Evolutionary conservation across 2,113 vertebrate genomes (phyloP).

Genomic region (Passer montanus): DNA sequence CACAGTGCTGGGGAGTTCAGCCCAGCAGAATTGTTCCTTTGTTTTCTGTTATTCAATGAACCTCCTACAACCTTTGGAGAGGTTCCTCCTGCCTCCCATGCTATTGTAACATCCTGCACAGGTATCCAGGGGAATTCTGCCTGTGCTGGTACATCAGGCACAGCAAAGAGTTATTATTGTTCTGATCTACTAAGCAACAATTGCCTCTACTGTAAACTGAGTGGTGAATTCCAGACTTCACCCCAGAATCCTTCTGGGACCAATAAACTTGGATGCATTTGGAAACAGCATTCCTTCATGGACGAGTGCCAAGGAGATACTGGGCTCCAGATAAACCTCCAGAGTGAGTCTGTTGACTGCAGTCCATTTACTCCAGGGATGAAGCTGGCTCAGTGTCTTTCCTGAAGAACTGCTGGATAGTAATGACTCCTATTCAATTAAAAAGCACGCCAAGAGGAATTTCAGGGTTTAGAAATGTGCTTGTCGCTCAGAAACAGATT

Average conservation of each 20-base stretch:
- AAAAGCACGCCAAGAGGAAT: slow-evolving; percentile 25
- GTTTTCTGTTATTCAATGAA: background rate
- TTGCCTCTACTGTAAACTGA: slow-evolving; percentile 44
- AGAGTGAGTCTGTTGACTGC: background rate
- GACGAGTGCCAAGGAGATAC: slow-evolving; percentile 22
- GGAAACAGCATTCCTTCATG: slow-evolving; percentile 39
- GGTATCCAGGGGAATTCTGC: background rate
- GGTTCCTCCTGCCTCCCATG: background rate
- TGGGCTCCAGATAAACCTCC: slow-evolving; percentile 36
- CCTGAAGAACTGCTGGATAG: slow-evolving; percentile 48
- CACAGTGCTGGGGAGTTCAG: background rate
- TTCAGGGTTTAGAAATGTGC: slow-evolving; percentile 43
- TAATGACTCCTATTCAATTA: slow-evolving; percentile 6
- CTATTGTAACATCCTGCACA: background rate
- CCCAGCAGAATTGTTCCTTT: background rate
- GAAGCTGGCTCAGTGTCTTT: slow-evolving; percentile 16
- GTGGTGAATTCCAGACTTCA: slow-evolving; percentile 36
- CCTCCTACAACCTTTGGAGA: background rate
- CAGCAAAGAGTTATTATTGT: background rate
- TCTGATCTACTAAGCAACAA: slow-evolving; percentile 20
- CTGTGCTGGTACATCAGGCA: background rate
- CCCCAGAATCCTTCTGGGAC: slow-evolving; percentile 30
- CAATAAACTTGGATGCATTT: slow-evolving; percentile 52
- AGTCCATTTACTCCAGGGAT: slow-evolving; percentile 34
- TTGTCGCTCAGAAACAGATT: slow-evolving; percentile 14